phyloP scores from a whole-genome alignment of 2,113 vertebrate genomes.

The Oryzias melastigma region DNA sequence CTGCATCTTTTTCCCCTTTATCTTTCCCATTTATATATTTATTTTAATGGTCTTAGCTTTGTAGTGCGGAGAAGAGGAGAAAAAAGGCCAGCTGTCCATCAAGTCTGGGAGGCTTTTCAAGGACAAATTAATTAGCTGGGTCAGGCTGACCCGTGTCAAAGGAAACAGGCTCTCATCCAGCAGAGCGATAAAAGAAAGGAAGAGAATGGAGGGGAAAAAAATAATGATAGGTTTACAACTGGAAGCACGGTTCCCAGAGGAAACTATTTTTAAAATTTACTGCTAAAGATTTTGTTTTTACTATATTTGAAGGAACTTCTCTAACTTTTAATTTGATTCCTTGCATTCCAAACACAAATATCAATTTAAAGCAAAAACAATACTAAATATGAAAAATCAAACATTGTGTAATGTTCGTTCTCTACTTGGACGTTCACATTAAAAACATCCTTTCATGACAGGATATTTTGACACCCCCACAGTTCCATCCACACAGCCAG shows the following conservation, averaged over 20 bases:
- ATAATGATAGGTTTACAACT: neutral
- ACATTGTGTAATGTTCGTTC: neutral
- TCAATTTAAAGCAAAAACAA: neutral
- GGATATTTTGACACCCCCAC: constrained; percentile 18
- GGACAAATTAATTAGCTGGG: constrained; percentile 65
- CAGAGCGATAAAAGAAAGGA: neutral
- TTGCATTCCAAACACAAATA: constrained; percentile 6
- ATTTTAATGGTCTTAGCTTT: constrained; percentile 46
- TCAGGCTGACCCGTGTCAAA: constrained; percentile 73
- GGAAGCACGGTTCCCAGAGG: neutral
- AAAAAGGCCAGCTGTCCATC: constrained; percentile 43
- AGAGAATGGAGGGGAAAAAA: constrained; percentile 1
- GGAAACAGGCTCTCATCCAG: constrained; percentile 49
- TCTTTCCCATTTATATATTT: neutral
- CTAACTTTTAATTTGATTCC: neutral
- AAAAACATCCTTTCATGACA: constrained; percentile 5
- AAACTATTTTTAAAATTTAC: neutral
- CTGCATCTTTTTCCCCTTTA: constrained; percentile 11
- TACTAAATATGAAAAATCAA: neutral
- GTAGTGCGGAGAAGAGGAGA: constrained; percentile 47
- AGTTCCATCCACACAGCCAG: constrained; percentile 10
- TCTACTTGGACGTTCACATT: constrained; percentile 5
- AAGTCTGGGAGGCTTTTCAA: constrained; percentile 58
- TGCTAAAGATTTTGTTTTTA: neutral
- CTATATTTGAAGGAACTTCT: too few species aligned